phyloP scores from a whole-genome alignment of 2,113 vertebrate species.

The Diadophis punctatus region DNA sequence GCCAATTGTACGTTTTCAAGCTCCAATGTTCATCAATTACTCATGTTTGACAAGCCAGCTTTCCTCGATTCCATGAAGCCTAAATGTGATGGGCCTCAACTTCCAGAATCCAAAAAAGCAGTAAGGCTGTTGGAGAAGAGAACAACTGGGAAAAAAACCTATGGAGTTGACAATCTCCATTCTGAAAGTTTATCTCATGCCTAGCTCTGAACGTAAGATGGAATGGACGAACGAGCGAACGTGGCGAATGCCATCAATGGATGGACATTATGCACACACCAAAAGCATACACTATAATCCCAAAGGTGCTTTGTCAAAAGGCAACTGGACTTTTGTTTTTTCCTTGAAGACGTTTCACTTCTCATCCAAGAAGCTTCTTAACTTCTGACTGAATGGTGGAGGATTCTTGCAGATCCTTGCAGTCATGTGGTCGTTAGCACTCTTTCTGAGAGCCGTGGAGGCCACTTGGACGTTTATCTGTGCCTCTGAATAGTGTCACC shows the following conservation, averaged over 20 bases:
- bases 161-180: not conserved
- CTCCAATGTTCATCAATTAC: not conserved
- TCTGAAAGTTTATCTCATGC: not conserved
- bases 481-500: no score
- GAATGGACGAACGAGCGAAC: not conserved
- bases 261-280: not conserved
- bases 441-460: no score
- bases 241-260: not conserved
- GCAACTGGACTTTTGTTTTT: no score
- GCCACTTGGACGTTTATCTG: no score
- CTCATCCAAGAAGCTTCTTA: no score
- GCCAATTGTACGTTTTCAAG: no score
- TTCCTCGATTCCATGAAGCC: not conserved
- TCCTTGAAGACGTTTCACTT: no score
- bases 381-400: no score
- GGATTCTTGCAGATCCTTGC: no score
- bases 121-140: not conserved
- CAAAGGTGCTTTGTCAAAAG: no score
- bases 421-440: no score
- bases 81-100: not conserved
- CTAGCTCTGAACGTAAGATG: not conserved
- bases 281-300: not conserved
- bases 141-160: not conserved
- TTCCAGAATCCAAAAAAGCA: not conserved
- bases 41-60: not conserved